phyloP scores from a whole-genome alignment of 2,113 vertebrate species.

The Poecile atricapillus region DNA sequence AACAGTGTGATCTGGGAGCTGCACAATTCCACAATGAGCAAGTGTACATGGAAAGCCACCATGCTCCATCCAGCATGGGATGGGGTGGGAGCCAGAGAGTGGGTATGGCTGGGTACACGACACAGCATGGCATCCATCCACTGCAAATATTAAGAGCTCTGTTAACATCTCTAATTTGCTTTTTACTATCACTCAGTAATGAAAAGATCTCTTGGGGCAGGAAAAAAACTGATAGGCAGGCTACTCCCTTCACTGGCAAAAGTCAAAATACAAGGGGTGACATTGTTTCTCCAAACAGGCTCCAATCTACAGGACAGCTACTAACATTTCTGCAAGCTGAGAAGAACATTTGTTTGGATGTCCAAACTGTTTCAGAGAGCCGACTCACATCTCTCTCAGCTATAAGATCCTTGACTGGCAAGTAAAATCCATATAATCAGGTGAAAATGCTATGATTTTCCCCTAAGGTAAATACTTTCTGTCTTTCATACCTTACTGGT shows the following conservation, averaged over 20 bases:
- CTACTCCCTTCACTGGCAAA: not conserved
- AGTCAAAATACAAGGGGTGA: not conserved
- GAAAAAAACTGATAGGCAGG: not conserved
- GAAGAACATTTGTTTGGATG: not conserved
- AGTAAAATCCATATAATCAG: not conserved
- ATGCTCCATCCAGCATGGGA: rapidly evolving
- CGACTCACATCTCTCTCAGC: not conserved
- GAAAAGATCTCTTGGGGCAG: not conserved
- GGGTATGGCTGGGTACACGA: not conserved
- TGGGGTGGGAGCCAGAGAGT: not conserved
- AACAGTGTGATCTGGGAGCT: not conserved
- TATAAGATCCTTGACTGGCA: not conserved
- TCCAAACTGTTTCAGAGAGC: not conserved
- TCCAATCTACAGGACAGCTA: not conserved
- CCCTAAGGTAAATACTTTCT: not conserved
- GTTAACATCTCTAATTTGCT: not conserved
- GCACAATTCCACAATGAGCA: not conserved
- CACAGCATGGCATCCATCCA: not conserved
- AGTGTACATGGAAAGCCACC: rapidly evolving
- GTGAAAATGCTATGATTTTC: not conserved
- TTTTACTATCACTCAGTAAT: not conserved
- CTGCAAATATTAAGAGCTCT: not conserved
- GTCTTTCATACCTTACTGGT: not conserved
- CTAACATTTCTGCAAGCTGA: not conserved
- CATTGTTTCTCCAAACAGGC: not conserved